A percentile compares a stretch with the other conserved stretches of the same genome.
phyloP scores from a whole-genome alignment of 2,797 vertebrate genomes.

The Scolopax bukidnonensis region DNA sequence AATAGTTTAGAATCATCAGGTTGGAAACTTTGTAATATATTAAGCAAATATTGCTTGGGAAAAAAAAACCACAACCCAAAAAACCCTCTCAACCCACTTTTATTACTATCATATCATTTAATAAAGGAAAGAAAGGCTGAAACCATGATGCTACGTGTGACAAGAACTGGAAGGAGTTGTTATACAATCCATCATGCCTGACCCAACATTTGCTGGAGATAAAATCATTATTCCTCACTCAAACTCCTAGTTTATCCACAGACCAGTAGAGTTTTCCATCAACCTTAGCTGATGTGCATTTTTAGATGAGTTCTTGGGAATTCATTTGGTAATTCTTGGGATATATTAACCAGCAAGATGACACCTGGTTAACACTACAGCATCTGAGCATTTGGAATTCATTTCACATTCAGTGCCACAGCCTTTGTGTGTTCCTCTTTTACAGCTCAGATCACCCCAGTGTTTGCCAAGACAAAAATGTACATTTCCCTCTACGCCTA shows the following conservation, averaged over 20 bases:
- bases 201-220: rapidly evolving
- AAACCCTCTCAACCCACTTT: neutral
- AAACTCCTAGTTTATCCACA: neutral
- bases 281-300: neutral
- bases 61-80: neutral
- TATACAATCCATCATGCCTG: neutral
- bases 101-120: neutral
- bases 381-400: rapidly evolving
- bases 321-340: neutral
- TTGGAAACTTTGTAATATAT: neutral
- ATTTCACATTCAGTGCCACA: neutral
- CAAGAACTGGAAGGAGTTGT: neutral
- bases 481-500: neutral
- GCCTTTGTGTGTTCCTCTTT: neutral
- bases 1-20: neutral
- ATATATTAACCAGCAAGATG: neutral
- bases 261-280: neutral
- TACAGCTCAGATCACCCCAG: neutral
- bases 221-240: neutral
- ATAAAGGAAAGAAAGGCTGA: neutral
- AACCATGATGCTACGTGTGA: neutral
- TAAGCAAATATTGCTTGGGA: neutral
- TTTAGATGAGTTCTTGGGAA: neutral
- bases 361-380: neutral
- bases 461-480: neutral